phyloP scores from a whole-genome alignment of 2,113 vertebrate genomes.

The Uria aalge region DNA sequence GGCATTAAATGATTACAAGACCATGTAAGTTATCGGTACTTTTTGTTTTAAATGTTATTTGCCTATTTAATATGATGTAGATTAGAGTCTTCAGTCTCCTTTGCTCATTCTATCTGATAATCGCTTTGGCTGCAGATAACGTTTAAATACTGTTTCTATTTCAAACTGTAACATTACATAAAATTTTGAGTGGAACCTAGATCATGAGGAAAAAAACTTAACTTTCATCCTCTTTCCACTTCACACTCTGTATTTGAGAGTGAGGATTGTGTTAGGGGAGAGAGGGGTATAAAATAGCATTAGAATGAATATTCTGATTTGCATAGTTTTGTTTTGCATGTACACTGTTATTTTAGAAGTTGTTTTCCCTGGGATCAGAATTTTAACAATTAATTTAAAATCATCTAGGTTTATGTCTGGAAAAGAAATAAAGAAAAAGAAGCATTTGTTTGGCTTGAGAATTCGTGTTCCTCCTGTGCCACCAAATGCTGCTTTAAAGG shows the following conservation, averaged over 20 bases:
- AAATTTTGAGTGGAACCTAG: background rate
- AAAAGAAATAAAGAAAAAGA: conserved; percentile 99
- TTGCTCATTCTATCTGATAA: background rate
- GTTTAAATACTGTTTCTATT: background rate
- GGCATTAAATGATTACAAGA: conserved; percentile 94
- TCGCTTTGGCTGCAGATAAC: background rate
- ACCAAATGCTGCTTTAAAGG: conserved; percentile 84
- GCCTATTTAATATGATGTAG: background rate
- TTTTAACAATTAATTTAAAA: conserved; percentile 13
- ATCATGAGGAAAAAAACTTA: background rate
- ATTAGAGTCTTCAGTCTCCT: background rate
- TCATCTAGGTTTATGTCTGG: conserved; percentile 95
- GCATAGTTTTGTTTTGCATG: background rate
- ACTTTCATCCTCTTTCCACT: background rate
- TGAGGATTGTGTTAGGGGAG: background rate
- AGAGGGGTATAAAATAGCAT: background rate
- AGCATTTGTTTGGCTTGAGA: conserved; percentile 95
- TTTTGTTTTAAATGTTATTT: background rate
- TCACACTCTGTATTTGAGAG: background rate
- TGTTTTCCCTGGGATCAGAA: background rate
- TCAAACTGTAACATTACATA: background rate
- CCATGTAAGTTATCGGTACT: conserved; percentile 83
- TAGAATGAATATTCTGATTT: background rate
- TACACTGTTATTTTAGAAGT: background rate
- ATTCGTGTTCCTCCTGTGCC: conserved; percentile 94